phyloP scores from a whole-genome alignment of 1,140 invertebrate species.

The Nasonia longicornis region DNA sequence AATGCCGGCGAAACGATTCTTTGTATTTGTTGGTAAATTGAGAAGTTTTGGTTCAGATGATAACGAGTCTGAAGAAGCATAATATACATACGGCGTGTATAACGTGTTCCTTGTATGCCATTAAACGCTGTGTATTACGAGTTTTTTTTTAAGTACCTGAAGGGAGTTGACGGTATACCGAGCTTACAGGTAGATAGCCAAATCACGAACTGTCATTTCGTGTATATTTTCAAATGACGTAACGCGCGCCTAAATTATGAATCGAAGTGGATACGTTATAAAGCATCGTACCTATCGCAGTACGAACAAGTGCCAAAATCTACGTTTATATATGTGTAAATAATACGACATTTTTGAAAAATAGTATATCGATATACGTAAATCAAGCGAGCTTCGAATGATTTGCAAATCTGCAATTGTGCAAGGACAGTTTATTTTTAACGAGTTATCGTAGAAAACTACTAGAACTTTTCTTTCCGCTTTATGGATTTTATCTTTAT shows the following conservation, averaged over 20 bases:
- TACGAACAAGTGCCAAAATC: constrained; percentile 43
- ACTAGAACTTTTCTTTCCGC: not conserved
- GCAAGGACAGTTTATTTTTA: not conserved
- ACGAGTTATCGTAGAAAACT: constrained; percentile 12
- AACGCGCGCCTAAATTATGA: constrained; percentile 34
- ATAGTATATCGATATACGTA: constrained; percentile 5
- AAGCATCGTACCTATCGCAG: constrained; percentile 21
- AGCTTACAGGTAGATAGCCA: constrained; percentile 40
- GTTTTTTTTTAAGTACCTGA: constrained; percentile 42
- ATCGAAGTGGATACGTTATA: constrained; percentile 23
- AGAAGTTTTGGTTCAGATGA: constrained; percentile 15
- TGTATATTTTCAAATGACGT: constrained; percentile 38
- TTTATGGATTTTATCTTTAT: not conserved
- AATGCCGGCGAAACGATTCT: not conserved
- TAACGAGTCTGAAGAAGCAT: constrained; percentile 8
- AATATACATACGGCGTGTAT: not conserved
- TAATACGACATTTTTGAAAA: constrained; percentile 32
- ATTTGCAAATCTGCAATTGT: not conserved
- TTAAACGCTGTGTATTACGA: constrained; percentile 11
- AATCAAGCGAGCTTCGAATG: constrained; percentile 3
- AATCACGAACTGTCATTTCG: constrained; percentile 35
- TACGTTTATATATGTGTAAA: constrained; percentile 39
- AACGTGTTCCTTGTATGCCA: constrained; percentile 8
- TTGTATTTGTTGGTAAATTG: constrained; percentile 17
- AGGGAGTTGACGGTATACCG: constrained; percentile 37